These are phyloP conservation scores for Coendou prehensilis DNA, from an alignment of 2,797 vertebrate species.

Conservation along the genomic window DNA sequence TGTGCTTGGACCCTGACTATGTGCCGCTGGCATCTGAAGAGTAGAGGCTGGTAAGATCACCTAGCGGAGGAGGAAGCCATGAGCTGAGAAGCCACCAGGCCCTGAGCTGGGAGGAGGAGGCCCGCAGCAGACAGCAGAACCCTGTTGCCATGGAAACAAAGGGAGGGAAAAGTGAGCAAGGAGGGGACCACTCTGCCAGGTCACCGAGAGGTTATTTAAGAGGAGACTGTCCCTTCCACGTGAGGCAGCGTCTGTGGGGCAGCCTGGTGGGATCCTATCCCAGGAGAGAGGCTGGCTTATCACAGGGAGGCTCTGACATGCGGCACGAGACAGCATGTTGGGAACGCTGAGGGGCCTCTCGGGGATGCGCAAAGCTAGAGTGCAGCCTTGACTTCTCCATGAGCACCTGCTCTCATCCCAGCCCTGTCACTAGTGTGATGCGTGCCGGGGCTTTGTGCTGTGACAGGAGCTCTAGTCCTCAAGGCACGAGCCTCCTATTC, in stretches of 20 bases:
- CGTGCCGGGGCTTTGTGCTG: neutral
- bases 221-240: neutral
- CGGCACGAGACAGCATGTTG: rapidly evolving
- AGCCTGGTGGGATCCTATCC: neutral
- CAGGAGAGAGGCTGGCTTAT: neutral
- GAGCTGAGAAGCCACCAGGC: neutral
- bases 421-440: neutral
- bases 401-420: neutral
- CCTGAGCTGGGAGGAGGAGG: neutral
- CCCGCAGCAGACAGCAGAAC: neutral
- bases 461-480: neutral
- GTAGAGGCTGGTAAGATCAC: neutral
- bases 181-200: neutral
- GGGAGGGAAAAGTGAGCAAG: neutral
- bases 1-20: neutral
- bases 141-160: neutral
- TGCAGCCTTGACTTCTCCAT: neutral
- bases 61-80: neutral
- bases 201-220: neutral
- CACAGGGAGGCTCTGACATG: too few relatives aligned
- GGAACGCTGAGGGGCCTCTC: neutral
- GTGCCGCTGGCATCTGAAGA: neutral
- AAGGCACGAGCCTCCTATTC: neutral
- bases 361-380: neutral
- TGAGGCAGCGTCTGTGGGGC: neutral